A percentile compares a stretch with the other conserved stretches of the same genome.
Evolutionary conservation across 1,140 invertebrate species (phyloP).

Genomic region (Aphis craccivora): DNA sequence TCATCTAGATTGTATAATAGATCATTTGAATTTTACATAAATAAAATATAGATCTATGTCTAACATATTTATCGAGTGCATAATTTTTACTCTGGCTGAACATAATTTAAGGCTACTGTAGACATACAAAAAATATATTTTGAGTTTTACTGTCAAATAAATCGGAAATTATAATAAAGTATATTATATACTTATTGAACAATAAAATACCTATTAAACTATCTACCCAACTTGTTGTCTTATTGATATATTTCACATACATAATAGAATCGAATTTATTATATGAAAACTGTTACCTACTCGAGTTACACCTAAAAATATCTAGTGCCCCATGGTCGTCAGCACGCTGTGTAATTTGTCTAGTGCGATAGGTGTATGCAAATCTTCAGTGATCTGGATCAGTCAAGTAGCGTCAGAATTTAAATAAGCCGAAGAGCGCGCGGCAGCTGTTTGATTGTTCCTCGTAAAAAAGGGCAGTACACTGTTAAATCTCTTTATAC

Average conservation of each 20-base stretch:
- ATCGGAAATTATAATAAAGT: neutral
- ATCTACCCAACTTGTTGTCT: neutral
- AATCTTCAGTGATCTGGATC: conserved; percentile 42
- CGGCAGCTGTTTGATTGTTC: conserved; percentile 52
- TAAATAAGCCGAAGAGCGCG: conserved; percentile 44
- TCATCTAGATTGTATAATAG: neutral
- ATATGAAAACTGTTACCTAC: neutral
- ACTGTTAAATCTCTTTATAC: conserved; percentile 40
- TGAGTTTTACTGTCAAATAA: neutral
- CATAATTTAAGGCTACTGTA: neutral
- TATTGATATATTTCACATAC: neutral
- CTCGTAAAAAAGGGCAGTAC: conserved; percentile 9
- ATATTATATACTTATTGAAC: neutral
- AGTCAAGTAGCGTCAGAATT: conserved; percentile 48
- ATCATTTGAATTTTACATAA: neutral
- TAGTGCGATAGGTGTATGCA: conserved; percentile 21
- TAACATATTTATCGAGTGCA: neutral
- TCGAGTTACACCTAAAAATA: neutral
- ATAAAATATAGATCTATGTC: neutral
- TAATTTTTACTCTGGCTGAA: neutral
- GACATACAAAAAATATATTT: neutral
- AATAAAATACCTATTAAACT: neutral
- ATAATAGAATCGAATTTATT: neutral
- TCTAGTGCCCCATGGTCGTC: neutral
- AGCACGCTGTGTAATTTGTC: neutral